Percentiles rank a stretch among this genome's conserved stretches.
phyloP scores from a whole-genome alignment of 1,140 invertebrate species.

The Pemphigus obesinymphae region DNA sequence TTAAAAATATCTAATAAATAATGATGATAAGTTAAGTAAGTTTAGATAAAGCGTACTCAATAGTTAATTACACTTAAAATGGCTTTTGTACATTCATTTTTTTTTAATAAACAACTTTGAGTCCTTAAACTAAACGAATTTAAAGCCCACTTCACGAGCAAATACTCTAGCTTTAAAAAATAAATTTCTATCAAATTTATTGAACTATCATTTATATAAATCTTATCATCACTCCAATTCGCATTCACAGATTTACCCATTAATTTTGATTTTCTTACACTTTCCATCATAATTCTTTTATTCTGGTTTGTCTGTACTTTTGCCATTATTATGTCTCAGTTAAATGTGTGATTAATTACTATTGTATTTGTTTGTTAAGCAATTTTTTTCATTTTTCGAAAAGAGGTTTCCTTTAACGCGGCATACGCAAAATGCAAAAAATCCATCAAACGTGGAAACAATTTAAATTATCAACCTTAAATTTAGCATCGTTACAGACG shows the following conservation, averaged over 20 bases:
- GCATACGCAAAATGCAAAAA: too few species aligned
- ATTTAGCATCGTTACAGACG: too few species aligned
- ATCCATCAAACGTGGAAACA: too few species aligned
- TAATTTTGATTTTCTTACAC: background rate
- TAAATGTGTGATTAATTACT: too few species aligned
- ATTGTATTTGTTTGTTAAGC: too few species aligned
- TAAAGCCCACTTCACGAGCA: background rate
- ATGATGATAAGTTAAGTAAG: background rate
- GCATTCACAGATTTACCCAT: background rate
- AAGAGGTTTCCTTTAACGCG: too few species aligned
- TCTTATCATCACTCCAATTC: background rate
- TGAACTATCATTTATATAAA: background rate
- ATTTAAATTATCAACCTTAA: too few species aligned
- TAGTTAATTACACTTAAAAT: too few species aligned
- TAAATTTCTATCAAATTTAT: background rate
- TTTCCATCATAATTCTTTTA: background rate
- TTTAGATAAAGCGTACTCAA: background rate
- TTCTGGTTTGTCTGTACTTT: background rate
- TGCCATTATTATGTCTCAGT: background rate
- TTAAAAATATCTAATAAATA: background rate
- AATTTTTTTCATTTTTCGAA: too few species aligned
- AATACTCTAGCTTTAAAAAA: background rate
- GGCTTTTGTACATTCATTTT: background rate
- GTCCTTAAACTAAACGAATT: background rate
- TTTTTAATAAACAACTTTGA: background rate